Conservation (phyloP, 2,888 invertebrate species). For the Liodrosophila aerea region DNA sequence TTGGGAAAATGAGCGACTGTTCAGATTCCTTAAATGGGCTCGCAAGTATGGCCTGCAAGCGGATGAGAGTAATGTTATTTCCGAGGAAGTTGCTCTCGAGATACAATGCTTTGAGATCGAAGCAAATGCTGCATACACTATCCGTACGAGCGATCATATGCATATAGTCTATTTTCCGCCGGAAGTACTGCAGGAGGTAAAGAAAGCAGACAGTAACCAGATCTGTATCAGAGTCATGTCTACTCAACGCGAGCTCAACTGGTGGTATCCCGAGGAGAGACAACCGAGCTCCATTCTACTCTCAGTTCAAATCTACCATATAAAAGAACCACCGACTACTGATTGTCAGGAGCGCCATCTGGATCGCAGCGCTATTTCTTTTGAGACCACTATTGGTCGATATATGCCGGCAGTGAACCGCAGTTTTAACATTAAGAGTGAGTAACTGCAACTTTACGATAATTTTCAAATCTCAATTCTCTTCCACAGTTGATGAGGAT, state of each 20-base stretch:
- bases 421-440: no score
- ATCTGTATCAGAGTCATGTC: conserved; percentile 51
- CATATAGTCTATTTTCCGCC: conserved; percentile 35
- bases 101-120: conserved; percentile 19
- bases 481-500: no score
- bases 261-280: conserved; percentile 61
- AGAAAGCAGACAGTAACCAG: accelerated
- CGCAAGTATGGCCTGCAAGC: conserved; percentile 5
- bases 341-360: conserved; percentile 11
- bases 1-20: conserved; percentile 48
- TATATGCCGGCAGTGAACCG: no score
- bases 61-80: background rate
- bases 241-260: conserved; percentile 35
- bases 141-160: conserved; percentile 37
- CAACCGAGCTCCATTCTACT: conserved; percentile 47
- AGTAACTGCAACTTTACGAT: no score
- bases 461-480: no score
- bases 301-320: conserved; percentile 32
- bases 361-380: background rate
- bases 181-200: conserved; percentile 32
- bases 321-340: background rate
- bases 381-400: background rate
- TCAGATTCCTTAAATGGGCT: conserved; percentile 5
- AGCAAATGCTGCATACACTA: accelerated
- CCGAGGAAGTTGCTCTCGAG: conserved; percentile 6